Conservation (phyloP, 1,140 invertebrate species). For the Leptinotarsa undecemlineata region DNA sequence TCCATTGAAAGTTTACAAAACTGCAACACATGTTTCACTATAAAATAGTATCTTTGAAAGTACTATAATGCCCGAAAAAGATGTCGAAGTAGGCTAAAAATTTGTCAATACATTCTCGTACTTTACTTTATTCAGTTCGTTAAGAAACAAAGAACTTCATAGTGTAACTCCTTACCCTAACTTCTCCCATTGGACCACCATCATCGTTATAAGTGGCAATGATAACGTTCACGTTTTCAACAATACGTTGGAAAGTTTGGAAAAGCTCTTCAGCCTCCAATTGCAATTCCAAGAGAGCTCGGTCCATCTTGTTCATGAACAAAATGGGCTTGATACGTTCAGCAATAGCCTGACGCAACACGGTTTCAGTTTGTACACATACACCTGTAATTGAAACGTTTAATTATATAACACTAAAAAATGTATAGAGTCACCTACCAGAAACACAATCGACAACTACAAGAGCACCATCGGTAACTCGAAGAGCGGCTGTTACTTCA, state of each 20-base stretch:
- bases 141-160: neutral
- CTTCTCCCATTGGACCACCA: constrained; percentile 97
- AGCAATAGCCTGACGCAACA: constrained; percentile 97
- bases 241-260: constrained; percentile 99
- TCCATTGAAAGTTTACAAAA: no score
- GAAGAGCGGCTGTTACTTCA: constrained; percentile 97
- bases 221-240: constrained; percentile 99
- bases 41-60: no score
- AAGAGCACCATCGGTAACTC: constrained; percentile 98
- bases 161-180: constrained; percentile 68
- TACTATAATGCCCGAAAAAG: no score
- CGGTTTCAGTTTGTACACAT: constrained; percentile 99
- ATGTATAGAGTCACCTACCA: constrained; percentile 62
- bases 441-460: constrained; percentile 99
- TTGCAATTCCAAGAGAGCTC: constrained; percentile 93
- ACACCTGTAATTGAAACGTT: constrained; percentile 70
- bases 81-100: no score
- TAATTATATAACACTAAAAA: neutral
- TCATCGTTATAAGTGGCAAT: constrained; percentile 99
- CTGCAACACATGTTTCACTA: no score
- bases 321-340: constrained; percentile 98
- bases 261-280: constrained; percentile 95
- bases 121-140: no score
- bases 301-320: constrained; percentile 99
- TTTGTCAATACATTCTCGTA: no score